These are phyloP conservation scores for Garrulus glandarius DNA, from an alignment of 2,797 vertebrate genomes.

Conservation along the genomic window DNA sequence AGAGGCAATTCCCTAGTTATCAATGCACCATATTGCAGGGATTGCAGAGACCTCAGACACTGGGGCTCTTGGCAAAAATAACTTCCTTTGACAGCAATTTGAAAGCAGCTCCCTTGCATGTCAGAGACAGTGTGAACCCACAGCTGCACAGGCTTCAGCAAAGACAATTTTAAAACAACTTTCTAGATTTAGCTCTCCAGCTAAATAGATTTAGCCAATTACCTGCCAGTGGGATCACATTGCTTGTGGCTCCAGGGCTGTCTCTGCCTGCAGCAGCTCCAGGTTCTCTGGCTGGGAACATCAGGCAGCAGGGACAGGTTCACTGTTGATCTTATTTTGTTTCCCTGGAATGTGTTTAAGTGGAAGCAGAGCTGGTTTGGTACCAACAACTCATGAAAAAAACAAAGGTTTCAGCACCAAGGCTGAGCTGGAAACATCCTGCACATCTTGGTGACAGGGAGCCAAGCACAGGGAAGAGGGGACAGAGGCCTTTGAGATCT, in stretches of 20 bases:
- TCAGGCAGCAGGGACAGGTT: neutral
- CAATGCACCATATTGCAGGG: neutral
- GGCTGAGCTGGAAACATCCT: neutral
- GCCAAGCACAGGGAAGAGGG: neutral
- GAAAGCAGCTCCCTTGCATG: neutral
- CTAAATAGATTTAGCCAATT: neutral
- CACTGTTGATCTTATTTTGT: neutral
- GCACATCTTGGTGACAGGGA: accelerated
- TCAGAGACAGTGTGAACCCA: neutral
- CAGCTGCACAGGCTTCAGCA: neutral
- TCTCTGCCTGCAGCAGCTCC: neutral
- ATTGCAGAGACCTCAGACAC: neutral
- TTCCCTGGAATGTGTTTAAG: neutral
- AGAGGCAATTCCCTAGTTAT: neutral
- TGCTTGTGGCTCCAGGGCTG: neutral
- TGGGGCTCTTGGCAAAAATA: neutral
- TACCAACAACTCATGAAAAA: neutral
- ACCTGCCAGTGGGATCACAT: neutral
- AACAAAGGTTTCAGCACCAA: neutral
- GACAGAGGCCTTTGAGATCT: neutral
- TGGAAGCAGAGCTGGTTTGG: neutral
- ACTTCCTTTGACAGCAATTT: neutral
- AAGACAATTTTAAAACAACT: neutral
- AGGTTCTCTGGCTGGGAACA: neutral
- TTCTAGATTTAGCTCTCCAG: neutral